phyloP scores from a whole-genome alignment of 2,888 invertebrate species.

The Caenorhabditis macrosperma region DNA sequence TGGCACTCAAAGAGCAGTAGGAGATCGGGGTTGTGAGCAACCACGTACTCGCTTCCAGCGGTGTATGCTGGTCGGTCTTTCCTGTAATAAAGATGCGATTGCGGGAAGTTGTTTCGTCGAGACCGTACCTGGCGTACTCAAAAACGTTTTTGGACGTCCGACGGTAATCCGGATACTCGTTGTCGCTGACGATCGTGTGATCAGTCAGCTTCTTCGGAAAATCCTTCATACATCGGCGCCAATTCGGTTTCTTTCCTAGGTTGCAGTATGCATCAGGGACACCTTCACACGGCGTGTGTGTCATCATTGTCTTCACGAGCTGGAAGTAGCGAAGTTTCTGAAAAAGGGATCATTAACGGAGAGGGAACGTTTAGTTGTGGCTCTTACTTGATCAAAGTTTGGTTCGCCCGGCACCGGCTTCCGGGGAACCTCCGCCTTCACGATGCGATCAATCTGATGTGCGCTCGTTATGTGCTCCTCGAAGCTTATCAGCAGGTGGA shows the following conservation, averaged over 20 bases:
- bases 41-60: slow-evolving; percentile 15
- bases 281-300: slow-evolving; percentile 21
- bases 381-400: not conserved
- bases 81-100: too few relatives aligned
- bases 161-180: not conserved
- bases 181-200: not conserved
- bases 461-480: slow-evolving; percentile 6
- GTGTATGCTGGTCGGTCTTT: not conserved
- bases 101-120: not conserved
- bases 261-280: slow-evolving; percentile 21
- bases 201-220: not conserved
- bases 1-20: slow-evolving; percentile 13
- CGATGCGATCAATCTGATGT: slow-evolving; percentile 13
- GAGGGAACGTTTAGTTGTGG: not conserved
- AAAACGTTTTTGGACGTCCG: not conserved
- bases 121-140: not conserved
- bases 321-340: slow-evolving; percentile 2
- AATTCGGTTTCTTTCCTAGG: slow-evolving; percentile 8
- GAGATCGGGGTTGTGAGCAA: slow-evolving; percentile 11
- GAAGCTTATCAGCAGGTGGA: slow-evolving; percentile 14
- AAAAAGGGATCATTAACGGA: not conserved
- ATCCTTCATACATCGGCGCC: slow-evolving; percentile 7
- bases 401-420: not conserved
- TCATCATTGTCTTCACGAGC: slow-evolving; percentile 17
- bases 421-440: slow-evolving; percentile 7